Evolutionary conservation across 2,797 vertebrate species (phyloP).

Genomic region (Coreius guichenoti): DNA sequence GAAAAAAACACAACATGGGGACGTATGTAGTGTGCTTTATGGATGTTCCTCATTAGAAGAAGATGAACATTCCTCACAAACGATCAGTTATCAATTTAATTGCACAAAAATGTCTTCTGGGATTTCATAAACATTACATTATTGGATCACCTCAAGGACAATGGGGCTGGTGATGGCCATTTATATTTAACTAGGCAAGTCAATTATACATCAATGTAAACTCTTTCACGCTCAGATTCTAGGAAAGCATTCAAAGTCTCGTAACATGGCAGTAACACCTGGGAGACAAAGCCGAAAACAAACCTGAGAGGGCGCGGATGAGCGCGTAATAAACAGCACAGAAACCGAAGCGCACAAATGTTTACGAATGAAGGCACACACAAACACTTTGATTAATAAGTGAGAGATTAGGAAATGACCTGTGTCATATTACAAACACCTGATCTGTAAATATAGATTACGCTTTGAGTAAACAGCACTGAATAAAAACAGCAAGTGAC

Average conservation of each 20-base stretch:
- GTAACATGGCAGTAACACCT: not conserved
- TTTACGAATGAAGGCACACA: not conserved
- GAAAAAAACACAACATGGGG: not conserved
- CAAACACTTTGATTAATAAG: slow-evolving; percentile 45
- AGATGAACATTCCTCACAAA: slow-evolving; percentile 1
- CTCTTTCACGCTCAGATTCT: slow-evolving; percentile 53
- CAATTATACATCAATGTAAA: slow-evolving; percentile 47
- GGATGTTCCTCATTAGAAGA: not conserved
- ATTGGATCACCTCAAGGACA: slow-evolving; percentile 40
- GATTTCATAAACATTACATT: slow-evolving; percentile 11
- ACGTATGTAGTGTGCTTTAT: not conserved
- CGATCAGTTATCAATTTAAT: slow-evolving; percentile 7
- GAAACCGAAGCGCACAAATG: not conserved
- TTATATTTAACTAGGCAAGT: slow-evolving; percentile 50
- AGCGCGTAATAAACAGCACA: not conserved
- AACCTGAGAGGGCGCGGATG: not conserved
- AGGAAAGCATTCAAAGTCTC: slow-evolving; percentile 58
- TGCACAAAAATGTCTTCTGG: not conserved
- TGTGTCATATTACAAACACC: slow-evolving; percentile 46
- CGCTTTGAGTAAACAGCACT: slow-evolving; percentile 29
- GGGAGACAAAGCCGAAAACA: slow-evolving; percentile 19
- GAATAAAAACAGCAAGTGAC: slow-evolving; percentile 28
- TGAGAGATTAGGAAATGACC: slow-evolving; percentile 61
- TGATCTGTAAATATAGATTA: slow-evolving; percentile 46
- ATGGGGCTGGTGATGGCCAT: slow-evolving; percentile 36